Evolutionary conservation across 2,113 vertebrate species (phyloP).

Genomic region (Nannobrachium achirus): DNA sequence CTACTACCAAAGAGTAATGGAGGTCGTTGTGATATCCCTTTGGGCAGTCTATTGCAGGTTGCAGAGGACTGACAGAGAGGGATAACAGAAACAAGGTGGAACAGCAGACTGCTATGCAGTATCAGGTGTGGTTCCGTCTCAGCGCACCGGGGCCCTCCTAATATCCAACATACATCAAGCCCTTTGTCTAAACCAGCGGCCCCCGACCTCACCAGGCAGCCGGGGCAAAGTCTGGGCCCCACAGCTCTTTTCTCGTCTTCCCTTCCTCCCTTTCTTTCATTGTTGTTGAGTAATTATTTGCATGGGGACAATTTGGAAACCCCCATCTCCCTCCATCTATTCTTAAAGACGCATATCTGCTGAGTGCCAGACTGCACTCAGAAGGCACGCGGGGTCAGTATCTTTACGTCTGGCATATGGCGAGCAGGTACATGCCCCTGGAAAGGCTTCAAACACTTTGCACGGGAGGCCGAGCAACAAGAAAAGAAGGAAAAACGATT

Average conservation of each 20-base stretch:
- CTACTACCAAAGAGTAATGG: neutral
- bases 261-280: slow-evolving; percentile 19
- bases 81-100: neutral
- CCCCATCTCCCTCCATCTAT: slow-evolving; percentile 15
- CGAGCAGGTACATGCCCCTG: slow-evolving; percentile 2
- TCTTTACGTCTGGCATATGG: neutral
- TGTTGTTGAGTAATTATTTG: slow-evolving; percentile 39
- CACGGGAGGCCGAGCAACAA: neutral
- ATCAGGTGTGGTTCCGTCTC: slow-evolving; percentile 59
- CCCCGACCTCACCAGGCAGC: slow-evolving; percentile 35
- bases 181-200: slow-evolving; percentile 62
- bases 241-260: slow-evolving; percentile 20
- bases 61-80: neutral
- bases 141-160: slow-evolving; percentile 38
- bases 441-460: neutral
- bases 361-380: slow-evolving; percentile 1
- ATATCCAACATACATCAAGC: slow-evolving; percentile 15
- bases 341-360: slow-evolving; percentile 1
- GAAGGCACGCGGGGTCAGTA: neutral
- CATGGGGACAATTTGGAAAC: slow-evolving; percentile 45
- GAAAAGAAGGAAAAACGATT: neutral
- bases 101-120: slow-evolving; percentile 1
- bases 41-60: neutral
- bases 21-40: slow-evolving; percentile 8
- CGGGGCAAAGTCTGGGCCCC: slow-evolving; percentile 28